Base-by-base conservation (phyloP, 1,140 invertebrate species). In the Penaeus indicus region DNA sequence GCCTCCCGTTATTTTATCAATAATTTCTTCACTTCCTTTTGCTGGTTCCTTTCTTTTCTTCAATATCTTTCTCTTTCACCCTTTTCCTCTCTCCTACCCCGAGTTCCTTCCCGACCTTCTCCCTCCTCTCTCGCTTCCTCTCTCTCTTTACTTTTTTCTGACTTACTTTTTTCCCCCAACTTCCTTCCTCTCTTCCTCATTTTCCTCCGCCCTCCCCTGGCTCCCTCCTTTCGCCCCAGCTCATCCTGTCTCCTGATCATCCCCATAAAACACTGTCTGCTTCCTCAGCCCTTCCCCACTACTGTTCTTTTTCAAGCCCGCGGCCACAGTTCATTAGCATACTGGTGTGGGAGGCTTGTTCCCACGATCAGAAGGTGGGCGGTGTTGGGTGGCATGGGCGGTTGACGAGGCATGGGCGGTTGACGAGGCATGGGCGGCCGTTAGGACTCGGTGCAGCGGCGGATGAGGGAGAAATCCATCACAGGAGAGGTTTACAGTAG, bases 251-350 rank as follows among this genome's bases (percentile, higher is more conserved):
- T 77, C n/a, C 42, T 77, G 19, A 38, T 69, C 82, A 47, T 69
- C 19, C 16, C 62, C 81, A 83, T 83, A 83, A 83, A 83, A 83
- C 81, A 83, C 27, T 83, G 61, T 72, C 83, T 84, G 25, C 75
- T 78, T 54, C 54, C 75, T 69, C 72, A 27, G 19, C 83, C 60
- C 67, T 60, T 60, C 27, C 63, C 64, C 16, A 62, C 69, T 62
- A 77, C 84, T 85, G 84, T 78, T 85, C 84, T 79, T 78, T 85
- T 63, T 85, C 84, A 79, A 85, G 60, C 54, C 60, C 61, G 11
- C 25, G 75, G 72, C 61, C 72, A 63, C 16, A 78, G n/a, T 85
- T 85, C 84, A 85, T 85, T 85, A 85, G 84, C 84, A 85, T 85
- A 79, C 21, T 60, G 84, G 22, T 25, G 54, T 72, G 61, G 84